Percentiles rank a stretch among this genome's conserved stretches.
Evolutionary conservation across 1,140 invertebrate species (phyloP).

Genomic region (Augochlora pura): DNA sequence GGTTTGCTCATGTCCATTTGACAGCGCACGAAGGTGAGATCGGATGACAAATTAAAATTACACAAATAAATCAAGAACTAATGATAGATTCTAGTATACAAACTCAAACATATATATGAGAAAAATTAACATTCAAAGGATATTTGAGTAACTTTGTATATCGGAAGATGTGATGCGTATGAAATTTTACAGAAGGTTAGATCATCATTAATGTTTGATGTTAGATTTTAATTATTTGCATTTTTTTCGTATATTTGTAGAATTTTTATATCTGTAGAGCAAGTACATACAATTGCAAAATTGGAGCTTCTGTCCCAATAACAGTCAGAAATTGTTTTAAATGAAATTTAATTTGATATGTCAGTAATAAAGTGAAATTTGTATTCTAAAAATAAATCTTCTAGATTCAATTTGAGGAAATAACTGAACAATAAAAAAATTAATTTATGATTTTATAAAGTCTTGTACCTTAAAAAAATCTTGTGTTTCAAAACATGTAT

Average conservation of each 20-base stretch:
- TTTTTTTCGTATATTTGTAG: background rate
- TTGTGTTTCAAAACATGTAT: background rate
- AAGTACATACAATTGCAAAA: background rate
- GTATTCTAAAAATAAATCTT: background rate
- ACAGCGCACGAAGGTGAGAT: constrained; percentile 34
- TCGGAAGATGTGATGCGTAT: constrained; percentile 41
- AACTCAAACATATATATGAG: background rate
- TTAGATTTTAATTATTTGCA: constrained; percentile 17
- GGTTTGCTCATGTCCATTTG: constrained; percentile 21
- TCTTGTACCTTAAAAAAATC: background rate
- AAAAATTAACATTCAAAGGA: constrained; percentile 21
- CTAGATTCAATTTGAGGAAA: background rate
- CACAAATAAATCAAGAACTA: constrained; percentile 24
- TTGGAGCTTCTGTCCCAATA: background rate
- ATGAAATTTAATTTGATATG: background rate
- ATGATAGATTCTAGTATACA: constrained; percentile 15
- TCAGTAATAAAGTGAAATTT: background rate
- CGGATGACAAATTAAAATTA: constrained; percentile 11
- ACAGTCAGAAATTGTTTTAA: background rate
- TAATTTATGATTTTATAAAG: too few species aligned
- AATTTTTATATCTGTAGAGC: background rate
- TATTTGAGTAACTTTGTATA: constrained; percentile 31
- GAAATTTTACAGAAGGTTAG: constrained; percentile 41
- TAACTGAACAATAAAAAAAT: too few species aligned
- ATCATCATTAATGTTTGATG: constrained; percentile 23